These are phyloP conservation scores for Pelvicachromis taeniatus DNA, from an alignment of 2,113 vertebrate species.

Conservation along the genomic window DNA sequence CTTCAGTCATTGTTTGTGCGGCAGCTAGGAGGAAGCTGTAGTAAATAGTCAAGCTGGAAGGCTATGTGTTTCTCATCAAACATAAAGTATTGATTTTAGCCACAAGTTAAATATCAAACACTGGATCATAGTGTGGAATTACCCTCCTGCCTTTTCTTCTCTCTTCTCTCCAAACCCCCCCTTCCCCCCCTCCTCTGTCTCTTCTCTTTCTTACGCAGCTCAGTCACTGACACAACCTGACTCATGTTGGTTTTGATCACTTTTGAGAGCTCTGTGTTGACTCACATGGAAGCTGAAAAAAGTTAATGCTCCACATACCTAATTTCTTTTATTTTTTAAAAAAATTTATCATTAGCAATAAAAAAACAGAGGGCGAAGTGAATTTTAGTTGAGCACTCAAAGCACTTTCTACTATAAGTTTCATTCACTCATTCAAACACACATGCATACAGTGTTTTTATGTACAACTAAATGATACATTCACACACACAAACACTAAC, in stretches of 20 bases:
- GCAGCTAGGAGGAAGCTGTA: background rate
- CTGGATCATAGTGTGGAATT: constrained; percentile 11
- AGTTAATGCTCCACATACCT: background rate
- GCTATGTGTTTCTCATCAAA: constrained; percentile 15
- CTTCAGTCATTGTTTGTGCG: background rate
- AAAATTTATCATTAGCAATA: background rate
- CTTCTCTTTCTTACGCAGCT: background rate
- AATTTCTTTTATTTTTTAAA: background rate
- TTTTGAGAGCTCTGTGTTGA: background rate
- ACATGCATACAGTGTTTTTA: background rate
- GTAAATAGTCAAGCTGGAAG: background rate
- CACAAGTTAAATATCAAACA: constrained; percentile 32
- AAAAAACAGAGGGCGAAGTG: background rate
- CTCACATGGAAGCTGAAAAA: background rate
- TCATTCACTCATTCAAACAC: background rate
- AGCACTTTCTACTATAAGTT: background rate
- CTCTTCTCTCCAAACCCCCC: background rate
- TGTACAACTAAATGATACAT: background rate
- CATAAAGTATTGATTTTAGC: constrained; percentile 33
- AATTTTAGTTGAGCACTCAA: background rate
- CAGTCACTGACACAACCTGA: background rate
- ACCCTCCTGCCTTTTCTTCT: background rate
- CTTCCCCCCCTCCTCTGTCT: background rate
- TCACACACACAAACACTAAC: background rate
- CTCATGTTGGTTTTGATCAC: background rate